A percentile compares a stretch with the other conserved stretches of the same genome.
Conservation (phyloP, 2,113 vertebrate genomes). For the Actenoides lindsayi region DNA sequence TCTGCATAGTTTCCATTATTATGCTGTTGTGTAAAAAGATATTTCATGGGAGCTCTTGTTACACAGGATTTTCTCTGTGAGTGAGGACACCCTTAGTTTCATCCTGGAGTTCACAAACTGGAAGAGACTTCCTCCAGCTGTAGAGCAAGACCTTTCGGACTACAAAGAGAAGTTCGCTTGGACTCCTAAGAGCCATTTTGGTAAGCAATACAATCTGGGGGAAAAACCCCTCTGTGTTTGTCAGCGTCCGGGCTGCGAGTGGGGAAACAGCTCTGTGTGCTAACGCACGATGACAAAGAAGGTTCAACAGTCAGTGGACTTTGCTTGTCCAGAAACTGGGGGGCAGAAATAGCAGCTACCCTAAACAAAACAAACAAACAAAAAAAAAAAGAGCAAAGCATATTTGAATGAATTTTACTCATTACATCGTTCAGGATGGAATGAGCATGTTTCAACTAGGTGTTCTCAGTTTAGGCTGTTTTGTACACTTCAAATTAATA, state of each 20-base stretch:
- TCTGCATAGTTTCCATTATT: not conserved
- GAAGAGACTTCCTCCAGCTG: conserved; percentile 44
- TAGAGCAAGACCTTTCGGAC: conserved; percentile 9
- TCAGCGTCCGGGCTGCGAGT: not conserved
- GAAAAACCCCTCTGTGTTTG: not conserved
- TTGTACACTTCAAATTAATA: not conserved
- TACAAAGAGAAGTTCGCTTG: conserved; percentile 14
- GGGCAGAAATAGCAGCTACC: not conserved
- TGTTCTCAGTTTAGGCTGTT: not conserved
- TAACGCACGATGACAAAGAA: not conserved
- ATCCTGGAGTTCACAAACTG: conserved; percentile 51
- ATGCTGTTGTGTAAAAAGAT: not conserved
- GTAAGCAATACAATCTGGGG: not conserved
- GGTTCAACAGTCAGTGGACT: not conserved
- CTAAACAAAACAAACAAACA: not conserved
- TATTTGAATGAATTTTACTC: not conserved
- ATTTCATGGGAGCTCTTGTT: not conserved
- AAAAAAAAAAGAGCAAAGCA: not conserved
- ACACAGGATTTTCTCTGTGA: not conserved
- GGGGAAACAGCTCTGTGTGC: not conserved
- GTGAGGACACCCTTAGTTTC: not conserved
- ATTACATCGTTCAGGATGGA: not conserved
- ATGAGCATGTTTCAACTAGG: not conserved
- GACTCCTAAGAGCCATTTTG: conserved; percentile 40
- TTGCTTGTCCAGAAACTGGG: not conserved